Evolutionary conservation across 2,797 vertebrate species (phyloP).

Genomic region (Menidia menidia): DNA sequence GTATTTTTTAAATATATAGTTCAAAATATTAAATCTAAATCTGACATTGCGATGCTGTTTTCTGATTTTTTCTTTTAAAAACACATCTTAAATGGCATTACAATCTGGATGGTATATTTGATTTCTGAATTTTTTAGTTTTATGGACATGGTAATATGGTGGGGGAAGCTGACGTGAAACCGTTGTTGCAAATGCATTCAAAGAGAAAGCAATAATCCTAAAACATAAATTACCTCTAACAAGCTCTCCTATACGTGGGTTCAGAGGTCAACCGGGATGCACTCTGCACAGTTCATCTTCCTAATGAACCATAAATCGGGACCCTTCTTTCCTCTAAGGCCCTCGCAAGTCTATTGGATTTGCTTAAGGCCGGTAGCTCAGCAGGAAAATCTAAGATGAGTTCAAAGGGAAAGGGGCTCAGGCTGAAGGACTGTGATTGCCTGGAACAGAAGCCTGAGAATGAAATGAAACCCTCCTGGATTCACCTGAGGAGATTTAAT

Average conservation of each 20-base stretch:
- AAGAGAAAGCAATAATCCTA: slow-evolving; percentile 34
- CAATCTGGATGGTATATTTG: not conserved
- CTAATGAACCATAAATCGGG: slow-evolving; percentile 65
- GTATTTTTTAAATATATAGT: not conserved
- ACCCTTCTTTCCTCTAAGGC: slow-evolving; percentile 39
- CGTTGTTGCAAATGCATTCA: not conserved
- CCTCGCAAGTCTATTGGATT: slow-evolving; percentile 40
- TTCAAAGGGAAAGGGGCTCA: slow-evolving; percentile 70
- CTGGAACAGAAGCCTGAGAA: slow-evolving; percentile 47
- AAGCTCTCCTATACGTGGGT: slow-evolving; percentile 6
- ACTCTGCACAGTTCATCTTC: slow-evolving; percentile 62
- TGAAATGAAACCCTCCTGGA: slow-evolving; percentile 62
- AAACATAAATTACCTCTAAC: slow-evolving; percentile 37
- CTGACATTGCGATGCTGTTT: not conserved
- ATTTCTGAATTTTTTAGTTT: not conserved
- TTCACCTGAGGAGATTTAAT: slow-evolving; percentile 62
- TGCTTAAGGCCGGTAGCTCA: slow-evolving; percentile 46
- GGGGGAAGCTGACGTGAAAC: not conserved
- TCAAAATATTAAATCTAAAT: not conserved
- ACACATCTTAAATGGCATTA: not conserved
- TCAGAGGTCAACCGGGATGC: slow-evolving; percentile 49
- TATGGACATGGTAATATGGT: not conserved
- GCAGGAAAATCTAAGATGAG: slow-evolving; percentile 51
- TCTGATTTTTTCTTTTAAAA: not conserved
- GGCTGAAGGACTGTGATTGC: slow-evolving; percentile 37